Base-by-base conservation (phyloP, 2,797 vertebrate genomes). In the Halcyon leucocephala region DNA sequence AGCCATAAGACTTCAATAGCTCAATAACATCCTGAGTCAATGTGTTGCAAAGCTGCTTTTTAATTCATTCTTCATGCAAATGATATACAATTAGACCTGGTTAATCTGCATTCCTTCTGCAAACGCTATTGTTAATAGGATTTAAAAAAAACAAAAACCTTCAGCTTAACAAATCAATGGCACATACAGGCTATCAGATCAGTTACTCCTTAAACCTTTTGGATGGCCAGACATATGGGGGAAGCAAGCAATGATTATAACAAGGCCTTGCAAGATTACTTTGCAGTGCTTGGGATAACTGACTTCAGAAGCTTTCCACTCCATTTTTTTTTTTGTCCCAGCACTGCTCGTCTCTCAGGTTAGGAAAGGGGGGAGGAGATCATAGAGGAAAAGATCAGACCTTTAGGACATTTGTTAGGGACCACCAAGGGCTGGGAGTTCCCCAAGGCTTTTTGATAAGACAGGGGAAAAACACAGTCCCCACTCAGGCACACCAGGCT, bases 21-120 rank as follows among this genome's bases (percentile, higher is more conserved):
- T 97, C 94, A 94, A 96, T 96, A 97, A 97, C 90, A 97, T 96
- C 93, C 96, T 26, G 57, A 96, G 96, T 95, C 97, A 97, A 97
- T 96, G 96, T 96, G 94, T 91, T 80, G 90, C 80, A 89, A 96
- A 96, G 84, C 96, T 82, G 96, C 91, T 96, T 97, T 96, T 96
- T 93, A 96, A 94, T 96, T 95, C 90, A 86, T 92, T 97, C 93
- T 94, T 97, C 94, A 95, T 94, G 84, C 93, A 97, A 96, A 97
- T 94, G 95, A 95, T 92, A 90, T 97, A 94, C 94, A 96, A 95
- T 96, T 95, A 95, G 93, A 96, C 95, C 92, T 92, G 82, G 94
- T 72, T 95, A 93, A 91, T 97, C 93, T 97, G 97, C 93, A 95
- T 95, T 94, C 96, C 82, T 94, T 95, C 96, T 93, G 89, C 93